phyloP scores from a whole-genome alignment of 2,113 vertebrate species.

The Scolopax mira region DNA sequence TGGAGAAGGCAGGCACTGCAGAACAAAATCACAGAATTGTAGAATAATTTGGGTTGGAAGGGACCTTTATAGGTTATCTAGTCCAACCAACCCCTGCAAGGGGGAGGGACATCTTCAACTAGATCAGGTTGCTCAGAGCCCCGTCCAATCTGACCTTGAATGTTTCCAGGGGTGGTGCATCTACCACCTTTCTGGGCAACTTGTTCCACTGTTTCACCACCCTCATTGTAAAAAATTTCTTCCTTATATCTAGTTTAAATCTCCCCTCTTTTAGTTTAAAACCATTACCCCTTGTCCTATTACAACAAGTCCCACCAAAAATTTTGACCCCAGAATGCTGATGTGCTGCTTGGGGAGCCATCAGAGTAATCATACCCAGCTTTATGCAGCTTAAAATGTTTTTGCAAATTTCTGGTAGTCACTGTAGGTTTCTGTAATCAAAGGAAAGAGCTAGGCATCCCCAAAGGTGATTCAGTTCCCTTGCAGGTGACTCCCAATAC shows the following conservation, averaged over 20 bases:
- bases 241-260: neutral
- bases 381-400: neutral
- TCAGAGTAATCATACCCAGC: neutral
- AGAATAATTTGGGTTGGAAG: neutral
- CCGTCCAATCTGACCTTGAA: neutral
- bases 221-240: neutral
- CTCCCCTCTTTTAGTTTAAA: neutral
- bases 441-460: neutral
- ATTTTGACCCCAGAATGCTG: neutral
- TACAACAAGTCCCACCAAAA: neutral
- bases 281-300: neutral
- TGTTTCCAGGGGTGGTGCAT: neutral
- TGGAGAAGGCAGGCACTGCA: neutral
- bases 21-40: neutral
- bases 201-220: neutral
- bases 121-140: neutral
- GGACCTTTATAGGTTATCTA: neutral
- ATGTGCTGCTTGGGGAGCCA: rapidly evolving
- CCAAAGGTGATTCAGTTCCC: neutral
- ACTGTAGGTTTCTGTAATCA: neutral
- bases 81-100: neutral
- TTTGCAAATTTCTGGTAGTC: neutral
- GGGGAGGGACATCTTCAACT: neutral
- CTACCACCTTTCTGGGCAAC: neutral
- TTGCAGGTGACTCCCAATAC: neutral